Conservation (phyloP, 2,888 invertebrate genomes). For the Trichogramma dendrolimi region DNA sequence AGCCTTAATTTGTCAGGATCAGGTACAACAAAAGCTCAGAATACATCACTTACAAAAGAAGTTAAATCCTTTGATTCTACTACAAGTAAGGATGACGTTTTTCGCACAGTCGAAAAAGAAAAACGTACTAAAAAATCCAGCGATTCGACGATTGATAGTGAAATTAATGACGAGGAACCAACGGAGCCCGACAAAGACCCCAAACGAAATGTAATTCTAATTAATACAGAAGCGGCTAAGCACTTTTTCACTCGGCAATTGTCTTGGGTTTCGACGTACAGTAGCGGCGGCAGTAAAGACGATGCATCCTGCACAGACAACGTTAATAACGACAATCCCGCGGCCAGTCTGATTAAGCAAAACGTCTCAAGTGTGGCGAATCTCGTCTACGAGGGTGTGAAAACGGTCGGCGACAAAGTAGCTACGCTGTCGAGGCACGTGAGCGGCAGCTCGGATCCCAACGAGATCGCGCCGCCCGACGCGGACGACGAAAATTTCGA, state of each 20-base stretch:
- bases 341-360: constrained; percentile 65
- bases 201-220: constrained; percentile 65
- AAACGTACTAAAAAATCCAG: constrained; percentile 20
- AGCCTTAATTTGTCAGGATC: constrained; percentile 61
- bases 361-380: constrained; percentile 72
- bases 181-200: constrained; percentile 42
- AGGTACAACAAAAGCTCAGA: constrained; percentile 60
- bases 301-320: constrained; percentile 67
- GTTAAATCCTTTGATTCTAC: constrained; percentile 57
- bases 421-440: constrained; percentile 70
- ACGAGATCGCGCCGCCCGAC: constrained; percentile 51
- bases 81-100: constrained; percentile 54
- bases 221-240: constrained; percentile 74
- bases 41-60: constrained; percentile 60
- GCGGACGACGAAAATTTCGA: constrained; percentile 53
- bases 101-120: constrained; percentile 12
- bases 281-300: constrained; percentile 51
- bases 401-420: constrained; percentile 71
- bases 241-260: constrained; percentile 72
- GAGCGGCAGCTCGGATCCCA: constrained; percentile 68
- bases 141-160: constrained; percentile 20
- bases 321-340: constrained; percentile 57
- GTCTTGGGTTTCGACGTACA: constrained; percentile 63
- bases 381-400: constrained; percentile 71
- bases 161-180: constrained; percentile 13